Evolutionary conservation across 2,888 invertebrate species (phyloP).

Genomic region (Tetragnatha montana): DNA sequence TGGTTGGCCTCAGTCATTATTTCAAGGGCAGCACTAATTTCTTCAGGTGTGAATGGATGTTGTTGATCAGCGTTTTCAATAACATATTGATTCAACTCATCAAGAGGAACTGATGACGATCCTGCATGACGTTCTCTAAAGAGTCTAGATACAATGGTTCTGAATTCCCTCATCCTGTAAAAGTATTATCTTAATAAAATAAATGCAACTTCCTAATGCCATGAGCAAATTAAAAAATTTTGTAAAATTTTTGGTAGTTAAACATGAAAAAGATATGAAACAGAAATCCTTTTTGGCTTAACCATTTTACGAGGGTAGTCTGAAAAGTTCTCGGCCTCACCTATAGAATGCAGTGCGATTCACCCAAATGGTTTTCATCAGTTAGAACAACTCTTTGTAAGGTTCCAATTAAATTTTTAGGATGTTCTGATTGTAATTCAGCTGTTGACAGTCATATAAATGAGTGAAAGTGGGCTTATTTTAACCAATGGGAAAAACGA

Average conservation of each 20-base stretch:
- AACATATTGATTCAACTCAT: slow-evolving; percentile 82
- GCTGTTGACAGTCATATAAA: too few relatives aligned
- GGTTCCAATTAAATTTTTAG: too few relatives aligned
- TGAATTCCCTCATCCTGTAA: slow-evolving; percentile 82
- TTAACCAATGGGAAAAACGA: too few relatives aligned
- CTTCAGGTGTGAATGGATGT: slow-evolving; percentile 78
- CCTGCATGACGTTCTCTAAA: slow-evolving; percentile 87
- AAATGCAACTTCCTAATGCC: background rate
- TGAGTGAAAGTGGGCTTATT: too few relatives aligned
- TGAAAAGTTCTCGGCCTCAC: too few relatives aligned
- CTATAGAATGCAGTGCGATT: too few relatives aligned
- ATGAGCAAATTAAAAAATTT: background rate
- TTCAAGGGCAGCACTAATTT: slow-evolving; percentile 86
- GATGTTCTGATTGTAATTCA: too few relatives aligned
- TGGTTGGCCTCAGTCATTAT: slow-evolving; percentile 93
- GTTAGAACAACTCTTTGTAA: too few relatives aligned
- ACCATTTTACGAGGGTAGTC: too few relatives aligned
- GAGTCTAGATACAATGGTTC: slow-evolving; percentile 83
- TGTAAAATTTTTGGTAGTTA: too few relatives aligned
- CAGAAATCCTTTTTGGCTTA: background rate
- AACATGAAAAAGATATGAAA: too few relatives aligned
- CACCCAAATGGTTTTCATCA: too few relatives aligned
- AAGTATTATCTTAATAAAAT: background rate
- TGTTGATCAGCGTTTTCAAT: slow-evolving; percentile 78
- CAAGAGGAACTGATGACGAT: slow-evolving; percentile 83